Base-by-base conservation (phyloP, 2,113 vertebrate species). In the Melanostigma gelatinosum region DNA sequence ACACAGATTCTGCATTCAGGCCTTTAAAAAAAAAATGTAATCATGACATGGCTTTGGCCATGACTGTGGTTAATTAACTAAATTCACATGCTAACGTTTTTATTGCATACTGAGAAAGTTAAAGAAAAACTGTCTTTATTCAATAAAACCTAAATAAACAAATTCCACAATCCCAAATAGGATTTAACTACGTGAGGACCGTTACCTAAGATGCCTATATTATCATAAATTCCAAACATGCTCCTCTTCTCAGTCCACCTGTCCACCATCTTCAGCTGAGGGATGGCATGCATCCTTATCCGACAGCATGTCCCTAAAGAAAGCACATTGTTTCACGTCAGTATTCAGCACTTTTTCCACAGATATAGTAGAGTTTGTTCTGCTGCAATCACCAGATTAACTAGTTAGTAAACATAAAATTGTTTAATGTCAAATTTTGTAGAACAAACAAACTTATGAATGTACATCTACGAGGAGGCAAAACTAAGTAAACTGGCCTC, bases 151-250 rank as follows among this genome's bases (percentile, higher is more conserved):
- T 4, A 55, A 1, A 27, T 13, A 44, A 18, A 54, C 5, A 50
- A 11, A n/a, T 68, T 44, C 3, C 10, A 64, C 73, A 22, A 32
- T 24, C n/a, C 57, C 9, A 68, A 20, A 10, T 9, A 18, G 11
- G 1, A 2, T 2, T 52, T 18, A 32, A 8, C 32, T 57, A 29
- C 3, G 50, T 29, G 0, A 8, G 22, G 1, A 32, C 2, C 77
- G 94, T 95, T 85, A 97, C 98, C 98, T 79, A 99, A 88, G 72
- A 99, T 98, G 8, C 97, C 98, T 4, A 99, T 95, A 90, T 99
- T 98, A 88, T 99, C 97, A 75, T 99, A 99, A 8, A 98, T 93
- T 1, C 98, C 98, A 64, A 95, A 99, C 93, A 97, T 91, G 82
- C 94, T 96, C 74, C 96, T 95, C 84, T 98, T 99, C 86, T 97